These are phyloP conservation scores for Lasioglossum oenotherae DNA, from an alignment of 2,888 invertebrate species.

Conservation along the genomic window DNA sequence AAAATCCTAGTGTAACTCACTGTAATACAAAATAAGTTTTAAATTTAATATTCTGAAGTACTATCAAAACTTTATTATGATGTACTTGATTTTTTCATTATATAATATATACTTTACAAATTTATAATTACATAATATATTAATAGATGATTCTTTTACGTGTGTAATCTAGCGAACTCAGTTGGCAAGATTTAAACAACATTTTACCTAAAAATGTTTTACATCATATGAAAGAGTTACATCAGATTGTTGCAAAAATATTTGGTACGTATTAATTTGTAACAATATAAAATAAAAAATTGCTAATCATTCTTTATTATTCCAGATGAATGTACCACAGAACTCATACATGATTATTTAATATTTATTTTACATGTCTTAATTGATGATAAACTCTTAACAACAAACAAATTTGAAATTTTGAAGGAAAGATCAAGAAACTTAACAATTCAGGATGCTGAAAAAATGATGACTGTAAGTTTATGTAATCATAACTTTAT, in stretches of 20 bases:
- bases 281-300: conserved; percentile 36
- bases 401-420: conserved; percentile 86
- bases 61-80: no score
- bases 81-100: no score
- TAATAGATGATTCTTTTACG: conserved; percentile 15
- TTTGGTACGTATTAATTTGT: conserved; percentile 70
- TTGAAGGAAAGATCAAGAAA: conserved; percentile 88
- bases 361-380: conserved; percentile 88
- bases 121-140: neutral
- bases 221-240: conserved; percentile 82
- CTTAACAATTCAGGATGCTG: conserved; percentile 85
- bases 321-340: conserved; percentile 85
- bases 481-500: neutral
- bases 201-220: conserved; percentile 82
- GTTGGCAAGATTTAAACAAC: conserved; percentile 85
- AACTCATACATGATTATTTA: conserved; percentile 88
- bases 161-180: conserved; percentile 83
- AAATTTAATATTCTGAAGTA: no score
- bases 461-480: conserved; percentile 87
- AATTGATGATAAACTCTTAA: conserved; percentile 86
- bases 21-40: no score
- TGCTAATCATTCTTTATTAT: conserved; percentile 19
- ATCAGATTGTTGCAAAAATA: conserved; percentile 77
- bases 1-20: no score
- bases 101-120: neutral